Percentiles rank a stretch among this genome's conserved stretches.
These are phyloP conservation scores for Torymus auratus DNA, from an alignment of 2,888 invertebrate species.

Conservation along the genomic window DNA sequence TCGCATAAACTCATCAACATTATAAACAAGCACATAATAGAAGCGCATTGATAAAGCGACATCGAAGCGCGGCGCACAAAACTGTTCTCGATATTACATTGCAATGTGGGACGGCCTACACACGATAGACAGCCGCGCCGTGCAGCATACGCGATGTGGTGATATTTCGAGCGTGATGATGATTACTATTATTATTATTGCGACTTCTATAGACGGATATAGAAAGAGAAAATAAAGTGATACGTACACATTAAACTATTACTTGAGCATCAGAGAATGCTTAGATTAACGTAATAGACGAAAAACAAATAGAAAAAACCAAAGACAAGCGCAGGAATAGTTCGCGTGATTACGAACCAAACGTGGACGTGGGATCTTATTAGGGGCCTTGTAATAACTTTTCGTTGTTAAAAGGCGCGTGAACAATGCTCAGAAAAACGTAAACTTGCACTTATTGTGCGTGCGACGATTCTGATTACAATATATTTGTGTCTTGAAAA, in stretches of 20 bases:
- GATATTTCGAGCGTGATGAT: slow-evolving; percentile 29
- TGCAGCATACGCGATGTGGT: slow-evolving; percentile 29
- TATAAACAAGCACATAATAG: background rate
- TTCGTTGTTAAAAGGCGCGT: slow-evolving; percentile 3
- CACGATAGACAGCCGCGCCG: slow-evolving; percentile 16
- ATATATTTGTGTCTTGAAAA: background rate
- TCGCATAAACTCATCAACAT: slow-evolving; percentile 15
- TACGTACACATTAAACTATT: background rate
- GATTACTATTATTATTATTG: background rate
- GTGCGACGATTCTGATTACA: background rate
- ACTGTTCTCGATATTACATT: slow-evolving; percentile 21
- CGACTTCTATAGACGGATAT: slow-evolving; percentile 3
- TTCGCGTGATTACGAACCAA: background rate
- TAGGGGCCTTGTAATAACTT: slow-evolving; percentile 34
- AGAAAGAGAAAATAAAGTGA: slow-evolving; percentile 5
- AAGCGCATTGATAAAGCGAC: slow-evolving; percentile 27
- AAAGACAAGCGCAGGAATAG: background rate
- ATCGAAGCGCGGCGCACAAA: slow-evolving; percentile 33
- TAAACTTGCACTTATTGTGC: slow-evolving; percentile 3
- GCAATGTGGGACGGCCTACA: slow-evolving; percentile 40
- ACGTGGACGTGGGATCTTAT: background rate
- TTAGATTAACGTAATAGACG: slow-evolving; percentile 24
- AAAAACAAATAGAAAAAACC: slow-evolving; percentile 13
- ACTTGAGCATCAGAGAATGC: slow-evolving; percentile 5
- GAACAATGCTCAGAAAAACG: slow-evolving; percentile 21